Evolutionary conservation across 2,113 vertebrate species (phyloP).

Genomic region (Triplophysa dalaica): DNA sequence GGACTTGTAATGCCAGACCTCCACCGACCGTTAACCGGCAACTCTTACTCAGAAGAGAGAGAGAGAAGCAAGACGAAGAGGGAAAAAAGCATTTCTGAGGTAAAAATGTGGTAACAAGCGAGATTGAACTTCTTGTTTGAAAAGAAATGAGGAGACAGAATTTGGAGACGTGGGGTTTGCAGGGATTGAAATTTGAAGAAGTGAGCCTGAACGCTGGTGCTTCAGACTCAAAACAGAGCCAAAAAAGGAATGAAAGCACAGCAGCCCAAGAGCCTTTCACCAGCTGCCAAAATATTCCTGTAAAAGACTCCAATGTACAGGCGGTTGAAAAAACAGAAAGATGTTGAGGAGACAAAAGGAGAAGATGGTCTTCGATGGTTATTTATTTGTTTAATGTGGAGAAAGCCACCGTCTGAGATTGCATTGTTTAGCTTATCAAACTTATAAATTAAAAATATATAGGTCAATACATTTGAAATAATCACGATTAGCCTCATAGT

Average conservation of each 20-base stretch:
- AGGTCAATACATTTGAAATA: no score
- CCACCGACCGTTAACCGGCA: constrained; percentile 43
- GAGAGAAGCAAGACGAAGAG: constrained; percentile 39
- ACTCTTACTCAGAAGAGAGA: constrained; percentile 6
- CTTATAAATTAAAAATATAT: no score
- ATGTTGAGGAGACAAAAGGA: constrained; percentile 13
- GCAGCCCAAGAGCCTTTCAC: constrained; percentile 51
- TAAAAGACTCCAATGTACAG: constrained; percentile 58
- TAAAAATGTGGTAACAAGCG: constrained; percentile 33
- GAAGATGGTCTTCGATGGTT: neutral
- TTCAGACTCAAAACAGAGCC: constrained; percentile 66
- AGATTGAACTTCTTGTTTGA: neutral
- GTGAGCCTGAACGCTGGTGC: constrained; percentile 57
- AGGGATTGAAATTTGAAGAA: constrained; percentile 27
- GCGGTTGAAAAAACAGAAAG: constrained; percentile 37
- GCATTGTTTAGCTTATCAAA: no score
- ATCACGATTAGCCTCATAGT: no score
- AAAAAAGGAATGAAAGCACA: constrained; percentile 77
- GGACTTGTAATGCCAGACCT: constrained; percentile 53
- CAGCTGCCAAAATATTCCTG: constrained; percentile 76
- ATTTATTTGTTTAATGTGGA: constrained; percentile 11
- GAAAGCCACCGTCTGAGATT: neutral
- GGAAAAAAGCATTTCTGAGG: constrained; percentile 1
- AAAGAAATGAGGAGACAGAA: neutral
- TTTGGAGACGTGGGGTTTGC: constrained; percentile 1